Conservation (phyloP, 1,140 invertebrate species). For the Dermatophagoides farinae region DNA sequence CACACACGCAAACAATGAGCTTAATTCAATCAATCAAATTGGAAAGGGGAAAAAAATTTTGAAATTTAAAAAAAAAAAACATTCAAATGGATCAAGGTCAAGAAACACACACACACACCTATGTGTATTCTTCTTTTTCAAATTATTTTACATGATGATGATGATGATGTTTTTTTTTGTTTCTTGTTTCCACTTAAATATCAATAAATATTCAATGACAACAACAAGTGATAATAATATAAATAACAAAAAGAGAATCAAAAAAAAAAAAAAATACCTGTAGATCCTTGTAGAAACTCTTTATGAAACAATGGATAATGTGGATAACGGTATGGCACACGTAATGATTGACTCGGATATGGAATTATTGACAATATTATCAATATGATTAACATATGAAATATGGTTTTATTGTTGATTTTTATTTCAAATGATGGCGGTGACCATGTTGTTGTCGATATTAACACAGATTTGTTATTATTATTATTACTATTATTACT, state of each 20-base stretch:
- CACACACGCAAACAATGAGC: no score
- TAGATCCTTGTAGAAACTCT: constrained; percentile 3
- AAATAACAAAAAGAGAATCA: neutral
- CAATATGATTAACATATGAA: no score
- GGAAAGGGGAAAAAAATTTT: no score
- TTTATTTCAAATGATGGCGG: neutral
- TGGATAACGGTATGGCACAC: constrained; percentile 13
- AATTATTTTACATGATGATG: neutral
- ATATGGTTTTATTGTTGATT: neutral
- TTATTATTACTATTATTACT: no score
- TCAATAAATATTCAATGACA: no score
- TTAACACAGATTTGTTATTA: neutral
- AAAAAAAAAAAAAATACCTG: constrained; percentile 2
- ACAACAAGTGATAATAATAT: neutral
- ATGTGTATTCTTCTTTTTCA: neutral
- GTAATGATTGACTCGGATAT: neutral
- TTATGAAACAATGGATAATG: constrained; percentile 11
- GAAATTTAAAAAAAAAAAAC: neutral
- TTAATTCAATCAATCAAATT: no score
- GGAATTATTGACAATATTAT: neutral
- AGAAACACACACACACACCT: neutral
- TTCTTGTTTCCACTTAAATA: no score
- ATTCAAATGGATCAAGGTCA: neutral
- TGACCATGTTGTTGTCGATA: neutral
- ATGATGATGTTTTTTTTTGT: no score